Evolutionary conservation across 2,888 invertebrate genomes (phyloP), one percentile per base, ranked within the genome.

Genomic region (Cheilosia pagana): DNA sequence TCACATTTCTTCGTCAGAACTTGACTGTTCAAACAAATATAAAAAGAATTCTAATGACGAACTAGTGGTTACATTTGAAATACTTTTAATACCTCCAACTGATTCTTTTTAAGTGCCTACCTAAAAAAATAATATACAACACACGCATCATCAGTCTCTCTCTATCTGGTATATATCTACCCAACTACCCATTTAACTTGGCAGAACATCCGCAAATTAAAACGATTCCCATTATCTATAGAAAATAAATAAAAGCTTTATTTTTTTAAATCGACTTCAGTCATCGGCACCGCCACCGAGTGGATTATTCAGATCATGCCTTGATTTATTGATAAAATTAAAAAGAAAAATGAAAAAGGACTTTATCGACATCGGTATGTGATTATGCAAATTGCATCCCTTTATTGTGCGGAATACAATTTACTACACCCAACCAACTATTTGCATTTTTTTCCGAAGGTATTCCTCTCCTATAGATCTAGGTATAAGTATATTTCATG

Each of bases 381-480:
- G 74, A 79, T 79, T 79, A 79, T 83, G 83, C 75, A 79, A 83
- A 83, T 83, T 75, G 50, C 39, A 79, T 67, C 72, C 63, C 21
- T 78, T 74, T 52, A 48, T n/a, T n/a, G 67, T 62, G 48, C 68
- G 57, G 52, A 82, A 78, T 68, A 72, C 77, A 77, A 77, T 77
- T 57, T 28, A 77, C 68, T 67, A 48, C 60, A 65, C 39, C 5
- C 57, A 65, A 57, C 28, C 39, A 75, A 45, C 45, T 55, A 60
- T 28, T 53, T 50, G 12, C 70, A 53, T 71, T 63, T 71, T 71
- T 43, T 21, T n/a, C 1, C 25, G 25, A 19, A 31, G 12, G 12
- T 3, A 52, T 41, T 19, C 23, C 31, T 45, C 19, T 63, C 35
- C 16, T 65, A 45, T 57, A 35, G 19, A 21, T 43, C n/a, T 43